Percentiles rank a stretch among this genome's conserved stretches.
Conservation (phyloP, 2,888 invertebrate genomes). For the Rhagium mordax region DNA sequence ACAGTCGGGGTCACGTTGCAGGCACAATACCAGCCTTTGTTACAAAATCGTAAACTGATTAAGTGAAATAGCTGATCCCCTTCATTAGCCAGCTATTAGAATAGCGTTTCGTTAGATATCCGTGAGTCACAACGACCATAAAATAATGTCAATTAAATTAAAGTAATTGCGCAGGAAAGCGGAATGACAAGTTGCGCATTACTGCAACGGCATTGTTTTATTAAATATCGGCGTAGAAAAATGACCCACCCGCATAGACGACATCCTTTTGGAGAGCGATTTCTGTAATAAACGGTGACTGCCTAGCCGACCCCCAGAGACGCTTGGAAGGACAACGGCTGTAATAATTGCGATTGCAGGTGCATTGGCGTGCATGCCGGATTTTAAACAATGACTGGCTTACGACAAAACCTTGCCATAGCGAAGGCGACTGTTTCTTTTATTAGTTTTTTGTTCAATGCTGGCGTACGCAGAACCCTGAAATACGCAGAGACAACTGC, state of each 20-base stretch:
- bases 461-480: too few relatives aligned
- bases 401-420: too few relatives aligned
- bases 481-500: too few relatives aligned
- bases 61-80: not conserved
- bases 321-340: not conserved
- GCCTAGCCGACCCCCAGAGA: conserved; percentile 21
- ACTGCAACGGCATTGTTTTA: conserved; percentile 16
- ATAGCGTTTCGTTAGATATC: not conserved
- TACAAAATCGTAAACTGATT: not conserved
- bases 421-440: too few relatives aligned
- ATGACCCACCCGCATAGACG: conserved; percentile 17
- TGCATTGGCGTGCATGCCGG: not conserved
- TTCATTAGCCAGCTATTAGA: conserved; percentile 1
- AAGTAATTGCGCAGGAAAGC: conserved; percentile 14
- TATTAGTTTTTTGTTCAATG: too few relatives aligned
- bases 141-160: conserved; percentile 24
- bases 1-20: not conserved
- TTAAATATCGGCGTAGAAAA: conserved; percentile 18
- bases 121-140: conserved; percentile 12
- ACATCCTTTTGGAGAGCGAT: conserved; percentile 6
- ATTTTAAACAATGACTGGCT: too few relatives aligned
- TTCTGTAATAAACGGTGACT: conserved; percentile 2
- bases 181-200: conserved; percentile 15
- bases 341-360: not conserved
- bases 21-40: not conserved